Conservation (phyloP, 2,888 invertebrate species). For the Clepsis dumicolana region DNA sequence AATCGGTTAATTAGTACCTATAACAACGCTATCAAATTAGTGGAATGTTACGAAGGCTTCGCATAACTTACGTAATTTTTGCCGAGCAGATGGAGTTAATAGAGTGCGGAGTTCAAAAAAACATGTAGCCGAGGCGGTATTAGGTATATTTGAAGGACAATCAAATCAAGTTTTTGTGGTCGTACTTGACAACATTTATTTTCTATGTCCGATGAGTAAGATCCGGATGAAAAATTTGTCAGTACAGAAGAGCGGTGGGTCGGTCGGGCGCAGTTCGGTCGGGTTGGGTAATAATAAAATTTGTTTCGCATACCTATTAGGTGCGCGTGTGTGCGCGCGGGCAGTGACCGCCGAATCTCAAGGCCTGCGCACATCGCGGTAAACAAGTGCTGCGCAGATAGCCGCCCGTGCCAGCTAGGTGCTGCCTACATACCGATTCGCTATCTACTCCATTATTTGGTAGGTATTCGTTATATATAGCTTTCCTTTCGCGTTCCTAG, state of each 20-base stretch:
- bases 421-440: constrained; percentile 18
- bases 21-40: neutral
- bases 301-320: constrained; percentile 50
- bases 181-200: constrained; percentile 16
- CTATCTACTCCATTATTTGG: constrained; percentile 3
- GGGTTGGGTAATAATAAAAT: constrained; percentile 69
- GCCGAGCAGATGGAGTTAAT: neutral
- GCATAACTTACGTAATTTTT: constrained; percentile 4
- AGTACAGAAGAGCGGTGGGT: constrained; percentile 52
- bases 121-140: neutral
- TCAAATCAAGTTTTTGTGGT: constrained; percentile 1
- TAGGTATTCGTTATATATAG: neutral
- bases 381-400: constrained; percentile 77
- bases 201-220: constrained; percentile 53
- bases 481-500: neutral
- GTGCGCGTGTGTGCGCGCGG: constrained; percentile 66
- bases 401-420: constrained; percentile 45
- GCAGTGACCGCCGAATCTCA: constrained; percentile 85
- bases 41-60: neutral
- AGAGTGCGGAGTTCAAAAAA: neutral
- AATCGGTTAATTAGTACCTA: neutral
- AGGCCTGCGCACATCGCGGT: constrained; percentile 80
- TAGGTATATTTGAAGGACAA: constrained; percentile 10
- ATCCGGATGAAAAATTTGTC: constrained; percentile 61
- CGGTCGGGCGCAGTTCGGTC: constrained; percentile 36